Percentiles rank a stretch among this genome's conserved stretches.
These are phyloP conservation scores for Onchidella celtica DNA, from an alignment of 2,888 invertebrate species.

Conservation along the genomic window DNA sequence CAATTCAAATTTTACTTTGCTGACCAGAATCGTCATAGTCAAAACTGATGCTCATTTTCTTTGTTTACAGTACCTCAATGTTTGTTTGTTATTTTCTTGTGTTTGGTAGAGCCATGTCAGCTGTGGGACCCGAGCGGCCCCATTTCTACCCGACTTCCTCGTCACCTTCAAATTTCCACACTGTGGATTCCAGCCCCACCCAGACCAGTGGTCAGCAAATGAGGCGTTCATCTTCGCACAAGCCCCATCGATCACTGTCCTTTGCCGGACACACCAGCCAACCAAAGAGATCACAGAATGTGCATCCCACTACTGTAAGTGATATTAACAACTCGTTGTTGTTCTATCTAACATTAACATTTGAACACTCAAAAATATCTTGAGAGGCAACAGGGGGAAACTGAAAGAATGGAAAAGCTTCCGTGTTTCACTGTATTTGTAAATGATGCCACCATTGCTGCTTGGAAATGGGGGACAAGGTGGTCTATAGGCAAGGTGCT, in stretches of 20 bases:
- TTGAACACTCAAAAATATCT: too few relatives aligned
- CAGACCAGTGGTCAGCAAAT: background rate
- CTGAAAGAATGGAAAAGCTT: too few relatives aligned
- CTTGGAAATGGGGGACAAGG: too few relatives aligned
- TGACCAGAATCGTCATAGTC: too few relatives aligned
- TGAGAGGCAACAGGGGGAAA: too few relatives aligned
- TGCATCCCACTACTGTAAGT: slow-evolving; percentile 42
- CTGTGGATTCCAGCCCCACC: slow-evolving; percentile 14
- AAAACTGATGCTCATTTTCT: background rate
- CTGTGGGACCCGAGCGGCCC: slow-evolving; percentile 38
- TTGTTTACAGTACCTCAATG: background rate
- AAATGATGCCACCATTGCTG: too few relatives aligned
- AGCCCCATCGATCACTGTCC: slow-evolving; percentile 46
- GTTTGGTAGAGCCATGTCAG: slow-evolving; percentile 44
- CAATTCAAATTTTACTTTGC: too few relatives aligned
- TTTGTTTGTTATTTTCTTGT: background rate
- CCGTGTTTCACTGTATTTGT: too few relatives aligned
- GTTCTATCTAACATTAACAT: too few relatives aligned
- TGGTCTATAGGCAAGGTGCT: too few relatives aligned
- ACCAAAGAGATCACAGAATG: slow-evolving; percentile 16
- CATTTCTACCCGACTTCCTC: slow-evolving; percentile 20
- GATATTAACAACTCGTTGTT: background rate
- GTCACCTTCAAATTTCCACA: slow-evolving; percentile 23
- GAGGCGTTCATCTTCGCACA: slow-evolving; percentile 23
- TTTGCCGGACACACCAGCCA: slow-evolving; percentile 47